These are phyloP conservation scores for Brachirus orientalis DNA, from an alignment of 2,113 vertebrate species.

Conservation along the genomic window DNA sequence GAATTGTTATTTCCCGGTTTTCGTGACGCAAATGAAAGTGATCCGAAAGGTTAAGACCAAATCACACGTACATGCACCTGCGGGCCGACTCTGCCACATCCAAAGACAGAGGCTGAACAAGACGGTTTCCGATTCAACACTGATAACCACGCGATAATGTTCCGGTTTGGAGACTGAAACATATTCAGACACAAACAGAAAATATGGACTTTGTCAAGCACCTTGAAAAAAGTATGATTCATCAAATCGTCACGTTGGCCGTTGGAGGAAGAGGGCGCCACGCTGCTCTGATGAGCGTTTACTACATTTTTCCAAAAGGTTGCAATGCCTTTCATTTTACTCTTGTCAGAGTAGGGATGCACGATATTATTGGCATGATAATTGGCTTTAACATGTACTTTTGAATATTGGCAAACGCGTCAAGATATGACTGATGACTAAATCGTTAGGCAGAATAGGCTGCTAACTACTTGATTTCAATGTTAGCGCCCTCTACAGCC, in stretches of 20 bases:
- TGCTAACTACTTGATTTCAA: too few species aligned
- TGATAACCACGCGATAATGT: conserved; percentile 78
- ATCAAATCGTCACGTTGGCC: conserved; percentile 80
- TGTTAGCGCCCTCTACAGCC: too few species aligned
- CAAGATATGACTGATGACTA: too few species aligned
- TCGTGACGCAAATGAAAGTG: conserved; percentile 72
- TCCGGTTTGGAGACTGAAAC: conserved; percentile 69
- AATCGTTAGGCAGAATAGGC: too few species aligned
- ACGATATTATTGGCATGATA: too few species aligned
- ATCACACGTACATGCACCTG: conserved; percentile 79
- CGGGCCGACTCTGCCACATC: conserved; percentile 74
- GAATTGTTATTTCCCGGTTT: conserved; percentile 78
- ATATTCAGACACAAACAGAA: conserved; percentile 69
- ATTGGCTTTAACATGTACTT: too few species aligned
- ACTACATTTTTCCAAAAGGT: too few species aligned
- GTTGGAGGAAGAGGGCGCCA: conserved; percentile 58
- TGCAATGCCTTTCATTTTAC: conserved; percentile 57
- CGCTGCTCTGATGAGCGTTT: conserved; percentile 46
- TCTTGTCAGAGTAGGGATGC: too few species aligned
- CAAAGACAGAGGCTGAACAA: conserved; percentile 76
- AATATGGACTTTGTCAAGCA: conserved; percentile 74
- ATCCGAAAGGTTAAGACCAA: conserved; percentile 75
- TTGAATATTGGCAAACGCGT: too few species aligned
- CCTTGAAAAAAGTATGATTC: conserved; percentile 76
- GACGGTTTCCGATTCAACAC: conserved; percentile 77